Conservation (phyloP, 2,797 vertebrate species). For the Acomys russatus region DNA sequence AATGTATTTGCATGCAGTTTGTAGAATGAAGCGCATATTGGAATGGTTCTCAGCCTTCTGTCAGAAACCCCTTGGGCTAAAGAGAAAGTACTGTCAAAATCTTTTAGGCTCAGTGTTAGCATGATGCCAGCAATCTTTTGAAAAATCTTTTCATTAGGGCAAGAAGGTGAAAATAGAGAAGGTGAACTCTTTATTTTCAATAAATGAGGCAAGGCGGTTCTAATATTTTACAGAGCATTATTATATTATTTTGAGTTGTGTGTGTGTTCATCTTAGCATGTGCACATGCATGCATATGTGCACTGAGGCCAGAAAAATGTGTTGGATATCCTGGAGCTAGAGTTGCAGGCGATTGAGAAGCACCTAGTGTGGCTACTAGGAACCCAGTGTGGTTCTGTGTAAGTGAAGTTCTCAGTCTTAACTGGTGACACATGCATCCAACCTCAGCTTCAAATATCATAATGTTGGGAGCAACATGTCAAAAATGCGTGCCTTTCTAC, state of each 20-base stretch:
- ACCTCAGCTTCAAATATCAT: neutral
- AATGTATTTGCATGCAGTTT: neutral
- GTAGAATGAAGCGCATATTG: neutral
- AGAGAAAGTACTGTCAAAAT: neutral
- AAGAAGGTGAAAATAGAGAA: neutral
- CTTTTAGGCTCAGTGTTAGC: neutral
- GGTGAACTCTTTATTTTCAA: neutral
- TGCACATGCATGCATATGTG: neutral
- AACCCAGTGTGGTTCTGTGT: too few relatives aligned
- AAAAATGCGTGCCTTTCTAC: neutral
- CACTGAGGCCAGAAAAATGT: neutral
- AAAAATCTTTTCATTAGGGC: neutral
- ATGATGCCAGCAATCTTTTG: constrained; percentile 23
- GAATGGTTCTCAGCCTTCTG: neutral
- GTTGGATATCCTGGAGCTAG: neutral
- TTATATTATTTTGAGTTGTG: too few relatives aligned
- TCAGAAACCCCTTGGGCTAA: neutral
- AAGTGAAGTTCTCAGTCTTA: neutral
- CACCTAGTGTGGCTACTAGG: neutral
- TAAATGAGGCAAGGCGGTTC: neutral
- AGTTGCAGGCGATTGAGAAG: neutral
- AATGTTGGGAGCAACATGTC: neutral
- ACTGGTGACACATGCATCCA: neutral
- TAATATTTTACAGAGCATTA: neutral
- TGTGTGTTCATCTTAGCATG: neutral